Percentiles rank a stretch among this genome's conserved stretches.
These are phyloP conservation scores for Esox niger DNA, from an alignment of 2,113 vertebrate species.

Conservation along the genomic window DNA sequence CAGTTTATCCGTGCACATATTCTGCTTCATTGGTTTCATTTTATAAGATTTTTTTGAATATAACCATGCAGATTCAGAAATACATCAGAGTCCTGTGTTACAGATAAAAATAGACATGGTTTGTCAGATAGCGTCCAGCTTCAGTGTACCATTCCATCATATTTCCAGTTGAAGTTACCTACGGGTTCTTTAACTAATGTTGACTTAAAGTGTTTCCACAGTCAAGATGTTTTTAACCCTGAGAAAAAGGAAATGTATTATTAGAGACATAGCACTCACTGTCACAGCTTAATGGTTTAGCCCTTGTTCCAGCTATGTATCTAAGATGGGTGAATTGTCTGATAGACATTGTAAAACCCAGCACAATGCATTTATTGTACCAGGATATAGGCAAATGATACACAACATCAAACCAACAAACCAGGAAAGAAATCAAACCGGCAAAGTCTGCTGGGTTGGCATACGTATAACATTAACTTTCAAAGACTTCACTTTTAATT, in stretches of 20 bases:
- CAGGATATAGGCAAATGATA: constrained; percentile 53
- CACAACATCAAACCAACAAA: constrained; percentile 16
- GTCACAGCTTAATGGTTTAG: background rate
- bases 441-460: background rate
- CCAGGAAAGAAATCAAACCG: constrained; percentile 17
- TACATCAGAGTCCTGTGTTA: background rate
- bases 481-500: no score
- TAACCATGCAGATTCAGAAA: background rate
- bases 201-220: background rate
- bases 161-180: background rate
- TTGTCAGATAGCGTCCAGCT: background rate
- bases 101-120: background rate
- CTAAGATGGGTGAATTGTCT: background rate
- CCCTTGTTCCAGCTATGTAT: background rate
- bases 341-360: background rate
- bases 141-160: background rate
- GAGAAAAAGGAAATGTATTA: background rate
- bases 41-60: background rate
- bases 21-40: background rate
- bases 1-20: background rate
- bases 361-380: constrained; percentile 26
- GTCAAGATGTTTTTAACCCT: background rate
- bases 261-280: background rate
- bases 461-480: no score
- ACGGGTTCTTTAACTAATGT: background rate